Conservation (phyloP, 2,888 invertebrate species). For the Rhagophthalmus giganteus region DNA sequence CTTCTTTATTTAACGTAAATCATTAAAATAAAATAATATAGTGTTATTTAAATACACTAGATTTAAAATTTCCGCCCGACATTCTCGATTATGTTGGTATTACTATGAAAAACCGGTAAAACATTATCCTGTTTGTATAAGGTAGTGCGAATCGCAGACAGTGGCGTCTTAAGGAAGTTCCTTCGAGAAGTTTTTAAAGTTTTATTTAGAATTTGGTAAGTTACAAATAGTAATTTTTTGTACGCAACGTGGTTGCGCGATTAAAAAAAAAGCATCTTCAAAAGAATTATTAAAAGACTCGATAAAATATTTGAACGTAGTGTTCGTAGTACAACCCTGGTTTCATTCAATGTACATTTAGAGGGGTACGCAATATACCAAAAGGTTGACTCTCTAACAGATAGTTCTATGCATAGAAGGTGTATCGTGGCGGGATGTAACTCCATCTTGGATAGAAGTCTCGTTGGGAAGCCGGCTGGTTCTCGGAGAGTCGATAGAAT, state of each 20-base stretch:
- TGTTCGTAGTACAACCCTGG: conserved; percentile 53
- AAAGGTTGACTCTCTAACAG: conserved; percentile 50
- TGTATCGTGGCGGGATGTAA: conserved; percentile 68
- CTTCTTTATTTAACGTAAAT: too few relatives aligned
- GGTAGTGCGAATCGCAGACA: not conserved
- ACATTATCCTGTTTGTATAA: not conserved
- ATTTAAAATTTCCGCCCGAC: not conserved
- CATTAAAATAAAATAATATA: too few relatives aligned
- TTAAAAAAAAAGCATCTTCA: too few relatives aligned
- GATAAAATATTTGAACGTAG: not conserved
- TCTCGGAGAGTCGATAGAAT: conserved; percentile 47
- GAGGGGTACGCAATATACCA: conserved; percentile 58
- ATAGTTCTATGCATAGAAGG: conserved; percentile 49
- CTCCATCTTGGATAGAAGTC: conserved; percentile 80
- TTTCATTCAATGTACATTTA: conserved; percentile 61
- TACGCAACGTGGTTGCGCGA: not conserved
- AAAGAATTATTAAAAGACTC: too few relatives aligned
- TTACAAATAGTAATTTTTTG: not conserved
- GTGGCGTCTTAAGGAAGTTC: not conserved
- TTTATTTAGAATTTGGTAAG: not conserved
- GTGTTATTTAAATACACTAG: not conserved
- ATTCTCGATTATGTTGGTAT: not conserved
- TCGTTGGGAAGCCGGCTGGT: conserved; percentile 72
- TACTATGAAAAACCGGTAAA: not conserved
- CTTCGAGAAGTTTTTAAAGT: not conserved